A percentile compares a stretch with the other conserved stretches of the same genome.
These are phyloP conservation scores for Limnodromus scolopaceus DNA, from an alignment of 2,797 vertebrate species.

Conservation along the genomic window DNA sequence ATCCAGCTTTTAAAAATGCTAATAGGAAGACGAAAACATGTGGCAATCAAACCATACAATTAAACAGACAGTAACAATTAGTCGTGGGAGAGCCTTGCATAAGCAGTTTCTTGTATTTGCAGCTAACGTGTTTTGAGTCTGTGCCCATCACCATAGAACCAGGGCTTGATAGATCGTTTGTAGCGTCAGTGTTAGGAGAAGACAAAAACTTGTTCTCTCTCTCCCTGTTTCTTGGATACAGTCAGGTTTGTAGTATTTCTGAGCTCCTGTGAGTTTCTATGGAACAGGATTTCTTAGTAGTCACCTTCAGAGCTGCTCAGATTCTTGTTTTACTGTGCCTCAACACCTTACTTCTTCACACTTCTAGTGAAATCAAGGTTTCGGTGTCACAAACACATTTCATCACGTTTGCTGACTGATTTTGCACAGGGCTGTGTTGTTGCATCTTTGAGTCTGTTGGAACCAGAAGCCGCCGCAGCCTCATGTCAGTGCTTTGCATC, in stretches of 20 bases:
- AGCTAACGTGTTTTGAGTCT: neutral
- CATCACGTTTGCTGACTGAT: neutral
- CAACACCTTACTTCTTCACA: neutral
- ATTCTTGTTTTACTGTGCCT: neutral
- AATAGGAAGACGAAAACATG: neutral
- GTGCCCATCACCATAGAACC: neutral
- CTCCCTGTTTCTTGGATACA: neutral
- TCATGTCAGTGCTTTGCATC: neutral
- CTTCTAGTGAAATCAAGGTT: neutral
- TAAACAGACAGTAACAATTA: neutral
- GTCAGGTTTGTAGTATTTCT: neutral
- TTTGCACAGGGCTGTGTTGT: neutral
- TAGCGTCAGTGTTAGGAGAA: neutral
- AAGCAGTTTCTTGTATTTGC: neutral
- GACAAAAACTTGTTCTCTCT: neutral
- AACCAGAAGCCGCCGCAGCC: neutral
- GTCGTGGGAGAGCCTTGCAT: neutral
- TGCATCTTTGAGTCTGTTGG: neutral
- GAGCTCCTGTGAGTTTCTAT: neutral
- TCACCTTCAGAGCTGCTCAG: neutral
- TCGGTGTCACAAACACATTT: neutral
- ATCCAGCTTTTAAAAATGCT: neutral
- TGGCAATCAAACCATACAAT: slow-evolving; percentile 5
- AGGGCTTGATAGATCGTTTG: neutral
- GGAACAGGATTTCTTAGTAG: neutral